Conservation (phyloP, 1,140 invertebrate genomes). For the Saccostrea cuccullata region DNA sequence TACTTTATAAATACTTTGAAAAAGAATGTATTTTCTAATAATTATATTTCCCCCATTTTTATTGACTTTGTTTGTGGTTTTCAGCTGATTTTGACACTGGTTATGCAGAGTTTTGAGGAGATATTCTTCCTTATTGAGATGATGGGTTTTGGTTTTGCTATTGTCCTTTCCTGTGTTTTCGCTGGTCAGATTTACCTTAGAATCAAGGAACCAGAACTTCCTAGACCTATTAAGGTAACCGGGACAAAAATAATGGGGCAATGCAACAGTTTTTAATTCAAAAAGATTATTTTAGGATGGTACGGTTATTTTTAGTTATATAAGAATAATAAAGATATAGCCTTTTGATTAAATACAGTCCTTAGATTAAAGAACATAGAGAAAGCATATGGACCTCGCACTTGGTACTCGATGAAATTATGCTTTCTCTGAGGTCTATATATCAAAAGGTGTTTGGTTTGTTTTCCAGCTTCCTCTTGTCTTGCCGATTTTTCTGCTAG, state of each 20-base stretch:
- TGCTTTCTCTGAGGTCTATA: too few relatives aligned
- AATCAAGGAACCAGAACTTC: conserved; percentile 65
- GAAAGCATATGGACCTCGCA: too few relatives aligned
- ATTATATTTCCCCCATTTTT: not conserved
- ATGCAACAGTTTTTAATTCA: too few relatives aligned
- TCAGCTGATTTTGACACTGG: conserved; percentile 68
- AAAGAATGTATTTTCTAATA: not conserved
- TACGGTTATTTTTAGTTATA: too few relatives aligned
- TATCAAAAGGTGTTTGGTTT: too few relatives aligned
- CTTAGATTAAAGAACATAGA: too few relatives aligned
- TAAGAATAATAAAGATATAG: too few relatives aligned
- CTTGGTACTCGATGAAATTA: too few relatives aligned
- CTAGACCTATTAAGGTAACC: conserved; percentile 69
- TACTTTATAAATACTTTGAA: not conserved
- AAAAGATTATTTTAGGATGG: too few relatives aligned
- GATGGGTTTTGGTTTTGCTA: conserved; percentile 72
- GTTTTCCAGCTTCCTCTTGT: conserved; percentile 63
- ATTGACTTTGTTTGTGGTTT: conserved; percentile 47
- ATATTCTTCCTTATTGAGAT: conserved; percentile 74
- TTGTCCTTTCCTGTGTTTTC: conserved; percentile 68
- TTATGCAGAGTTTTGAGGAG: conserved; percentile 72
- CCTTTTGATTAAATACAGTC: too few relatives aligned
- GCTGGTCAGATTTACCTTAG: conserved; percentile 69
- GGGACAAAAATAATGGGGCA: not conserved
- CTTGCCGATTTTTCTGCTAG: conserved; percentile 66